Base-by-base conservation (phyloP, 2,888 invertebrate genomes). In the Melanargia galathea region DNA sequence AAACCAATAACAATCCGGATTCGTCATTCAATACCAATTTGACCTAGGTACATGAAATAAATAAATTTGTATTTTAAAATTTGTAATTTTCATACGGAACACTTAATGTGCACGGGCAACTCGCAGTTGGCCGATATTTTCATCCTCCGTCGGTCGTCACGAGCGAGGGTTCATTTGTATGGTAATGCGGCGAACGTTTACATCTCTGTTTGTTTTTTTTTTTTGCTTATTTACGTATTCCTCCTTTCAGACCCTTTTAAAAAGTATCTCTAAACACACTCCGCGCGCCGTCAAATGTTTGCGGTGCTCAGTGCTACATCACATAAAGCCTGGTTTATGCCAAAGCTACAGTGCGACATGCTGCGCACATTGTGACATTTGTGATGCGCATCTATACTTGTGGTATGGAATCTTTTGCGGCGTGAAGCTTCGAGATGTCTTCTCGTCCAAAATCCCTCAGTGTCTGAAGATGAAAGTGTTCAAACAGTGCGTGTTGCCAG, bases 131-230 rank as follows among this genome's bases (percentile, higher is more conserved):
- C 20, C 11, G 20, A 5, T 38, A 52, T 52, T 33, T 51, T 30
- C 55, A 48, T 30, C 52, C 20, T 43, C 45, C 46, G 59, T 58
- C 58, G 35, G 46, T 48, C 58, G 58, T 26, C 22, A 22, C 33
- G 55, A 26, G 46, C 73, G 73, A n/a, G 75, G 74, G 76, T 86
- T 87, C 85, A 86, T 87, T 86, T 87, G 86, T 84, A 88, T 88
- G 87, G 79, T 84, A 87, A 88, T 88, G 82, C 75, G 75, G 73
- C 73, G 77, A 73, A 79, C 79, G 82, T 80, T 84, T 86, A 85
- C 86, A 84, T 86, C 85, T 84, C 75, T 84, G 82, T 85, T 84
- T 84, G 81, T 80, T 82, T 67, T 75, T 80, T 82, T 67, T 71
- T 33, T 64, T 64, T 51, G 59, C 70, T 70, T 72, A 73, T 82